These are phyloP conservation scores for Noctua comes DNA, from an alignment of 2,888 invertebrate genomes.

Conservation along the genomic window DNA sequence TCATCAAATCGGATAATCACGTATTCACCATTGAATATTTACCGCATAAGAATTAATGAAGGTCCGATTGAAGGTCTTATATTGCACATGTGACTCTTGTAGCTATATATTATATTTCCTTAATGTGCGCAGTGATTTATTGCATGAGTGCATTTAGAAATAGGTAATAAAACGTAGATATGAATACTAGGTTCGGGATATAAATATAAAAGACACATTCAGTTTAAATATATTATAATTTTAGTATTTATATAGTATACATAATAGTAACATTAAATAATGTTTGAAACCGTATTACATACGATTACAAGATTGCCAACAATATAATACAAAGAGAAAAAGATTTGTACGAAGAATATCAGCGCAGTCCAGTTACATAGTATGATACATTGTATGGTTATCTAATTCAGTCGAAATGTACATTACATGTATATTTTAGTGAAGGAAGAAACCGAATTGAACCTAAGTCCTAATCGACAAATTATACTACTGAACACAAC, in stretches of 20 bases:
- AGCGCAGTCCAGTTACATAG: conserved; percentile 77
- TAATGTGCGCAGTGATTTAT: conserved; percentile 5
- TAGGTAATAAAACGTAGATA: background rate
- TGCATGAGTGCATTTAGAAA: background rate
- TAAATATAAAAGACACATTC: conserved; percentile 33
- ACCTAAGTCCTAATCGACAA: conserved; percentile 58
- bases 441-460: conserved; percentile 61
- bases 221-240: conserved; percentile 72
- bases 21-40: conserved; percentile 19
- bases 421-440: conserved; percentile 63
- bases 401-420: conserved; percentile 80
- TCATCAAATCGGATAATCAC: background rate
- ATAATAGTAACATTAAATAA: conserved; percentile 76
- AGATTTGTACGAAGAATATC: conserved; percentile 86
- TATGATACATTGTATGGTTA: conserved; percentile 73
- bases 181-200: conserved; percentile 7
- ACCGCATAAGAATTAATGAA: conserved; percentile 28
- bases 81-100: conserved; percentile 14
- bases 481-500: conserved; percentile 78
- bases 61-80: conserved; percentile 38
- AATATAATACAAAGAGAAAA: conserved; percentile 80
- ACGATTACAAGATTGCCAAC: conserved; percentile 80
- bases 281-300: conserved; percentile 79
- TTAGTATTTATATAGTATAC: conserved; percentile 71
- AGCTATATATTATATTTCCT: background rate